phyloP scores from a whole-genome alignment of 1,140 invertebrate species.

The Orchesella cincta region DNA sequence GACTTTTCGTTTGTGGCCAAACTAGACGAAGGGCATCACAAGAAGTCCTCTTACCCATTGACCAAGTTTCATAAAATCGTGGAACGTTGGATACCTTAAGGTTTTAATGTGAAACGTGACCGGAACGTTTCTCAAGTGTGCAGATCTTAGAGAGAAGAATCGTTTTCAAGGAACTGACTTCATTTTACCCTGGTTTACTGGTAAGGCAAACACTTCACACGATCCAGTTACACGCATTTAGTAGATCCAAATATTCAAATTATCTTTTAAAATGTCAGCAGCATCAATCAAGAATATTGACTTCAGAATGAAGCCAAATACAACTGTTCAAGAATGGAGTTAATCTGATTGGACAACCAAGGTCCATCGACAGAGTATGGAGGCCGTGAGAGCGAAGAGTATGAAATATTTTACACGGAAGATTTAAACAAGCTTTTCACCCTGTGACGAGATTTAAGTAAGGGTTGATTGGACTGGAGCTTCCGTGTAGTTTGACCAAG shows the following conservation, averaged over 20 bases:
- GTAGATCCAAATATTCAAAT: no score
- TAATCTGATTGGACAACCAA: neutral
- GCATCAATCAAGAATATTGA: neutral
- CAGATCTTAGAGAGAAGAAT: neutral
- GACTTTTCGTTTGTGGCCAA: no score
- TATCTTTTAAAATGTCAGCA: neutral
- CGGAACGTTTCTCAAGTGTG: conserved; percentile 1
- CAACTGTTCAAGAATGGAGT: neutral
- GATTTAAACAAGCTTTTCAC: neutral
- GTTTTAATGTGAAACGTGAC: neutral
- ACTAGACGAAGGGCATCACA: neutral
- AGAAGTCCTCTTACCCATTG: neutral
- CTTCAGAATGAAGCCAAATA: neutral
- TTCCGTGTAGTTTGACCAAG: neutral
- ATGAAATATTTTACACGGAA: neutral
- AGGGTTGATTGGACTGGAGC: neutral
- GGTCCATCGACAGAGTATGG: neutral
- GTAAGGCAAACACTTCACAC: neutral
- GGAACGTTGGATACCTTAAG: conserved; percentile 21
- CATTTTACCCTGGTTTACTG: neutral
- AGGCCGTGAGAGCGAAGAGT: neutral
- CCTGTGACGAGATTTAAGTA: neutral
- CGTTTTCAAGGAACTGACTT: neutral
- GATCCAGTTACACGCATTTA: no score
- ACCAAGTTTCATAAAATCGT: neutral